phyloP scores from a whole-genome alignment of 1,140 invertebrate genomes.

The Drosophila mayri region DNA sequence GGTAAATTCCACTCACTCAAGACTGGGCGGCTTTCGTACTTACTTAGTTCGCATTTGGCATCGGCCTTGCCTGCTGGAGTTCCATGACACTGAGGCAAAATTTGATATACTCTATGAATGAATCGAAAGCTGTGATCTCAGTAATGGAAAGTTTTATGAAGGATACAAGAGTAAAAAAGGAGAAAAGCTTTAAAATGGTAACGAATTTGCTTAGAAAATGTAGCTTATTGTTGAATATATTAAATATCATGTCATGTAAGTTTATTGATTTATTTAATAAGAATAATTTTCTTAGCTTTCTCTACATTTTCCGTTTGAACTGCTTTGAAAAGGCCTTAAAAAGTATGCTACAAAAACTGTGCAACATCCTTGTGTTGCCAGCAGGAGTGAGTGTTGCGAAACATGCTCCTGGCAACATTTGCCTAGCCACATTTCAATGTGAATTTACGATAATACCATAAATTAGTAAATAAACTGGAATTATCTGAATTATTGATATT shows the following conservation, averaged over 20 bases:
- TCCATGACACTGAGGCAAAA: not conserved
- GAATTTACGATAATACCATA: not conserved
- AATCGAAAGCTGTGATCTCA: not conserved
- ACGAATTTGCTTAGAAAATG: not conserved
- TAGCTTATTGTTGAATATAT: not conserved
- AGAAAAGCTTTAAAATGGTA: not conserved
- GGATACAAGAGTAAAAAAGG: not conserved
- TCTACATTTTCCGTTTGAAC: not conserved
- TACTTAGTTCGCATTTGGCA: constrained; percentile 8
- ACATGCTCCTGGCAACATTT: not conserved
- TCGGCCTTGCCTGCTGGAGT: constrained; percentile 6
- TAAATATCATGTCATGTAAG: not conserved
- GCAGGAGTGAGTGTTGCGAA: not conserved
- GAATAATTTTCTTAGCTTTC: not conserved
- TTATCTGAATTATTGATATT: too few relatives aligned
- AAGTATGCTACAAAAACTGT: not conserved
- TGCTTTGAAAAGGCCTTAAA: not conserved
- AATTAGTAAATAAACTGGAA: too few relatives aligned
- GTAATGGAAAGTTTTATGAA: not conserved
- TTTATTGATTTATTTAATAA: not conserved
- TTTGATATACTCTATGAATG: too few relatives aligned
- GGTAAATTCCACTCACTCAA: constrained; percentile 12
- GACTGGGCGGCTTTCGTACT: not conserved
- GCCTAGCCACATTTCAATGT: not conserved
- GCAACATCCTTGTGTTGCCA: not conserved